Base-by-base conservation (phyloP, 2,113 vertebrate genomes). In the Zeus faber region DNA sequence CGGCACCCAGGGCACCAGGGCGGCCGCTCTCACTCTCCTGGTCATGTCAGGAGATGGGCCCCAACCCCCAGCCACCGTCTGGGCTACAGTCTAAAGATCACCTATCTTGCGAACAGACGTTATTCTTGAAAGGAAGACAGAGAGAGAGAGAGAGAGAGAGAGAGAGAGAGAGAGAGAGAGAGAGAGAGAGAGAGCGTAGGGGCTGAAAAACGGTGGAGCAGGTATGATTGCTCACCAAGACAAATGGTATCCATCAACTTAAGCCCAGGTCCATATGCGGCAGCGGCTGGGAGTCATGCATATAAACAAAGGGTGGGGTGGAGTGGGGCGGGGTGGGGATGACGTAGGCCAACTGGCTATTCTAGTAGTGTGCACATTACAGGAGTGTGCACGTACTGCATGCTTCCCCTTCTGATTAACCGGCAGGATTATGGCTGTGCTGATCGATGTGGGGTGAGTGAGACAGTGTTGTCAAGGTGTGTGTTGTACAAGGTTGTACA, bases 81-180 rank as follows among this genome's bases (percentile, higher is more conserved):
- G 13, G 40, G 76, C 81, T 83, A 87, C n/a, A n/a, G n/a, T n/a
- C n/a, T 84, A 84, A 86, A 87, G 85, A 84, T 81, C 77, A 82
- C 74, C 85, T 84, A 80, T 80, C 75, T 69, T 64, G 52, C 70
- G 58, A 74, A 69, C 68, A 51, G 76, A 66, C 74, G 65, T 68
- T 48, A 67, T 66, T 66, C 46, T 52, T 22, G 52, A 64, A 51
- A 67, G 44, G 37, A 54, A 54, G 21, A 61, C 17, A 23, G 20
- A 4, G 41, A 31, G 18, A 11, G 53, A 29, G 11, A 27, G 40
- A 21, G 40, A 21, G 37, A 31, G 48, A 17, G 18, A 8, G 43
- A 45, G 43, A 46, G 43, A 31, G 29, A 39, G 35, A 39, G 35
- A 39, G 35, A 3, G 35, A 3, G 35, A 5, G 35, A 4, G 35